A percentile compares a stretch with the other conserved stretches of the same genome.
These are phyloP conservation scores for Mormyrus hasselquistii DNA, from an alignment of 2,797 vertebrate species.

Conservation along the genomic window DNA sequence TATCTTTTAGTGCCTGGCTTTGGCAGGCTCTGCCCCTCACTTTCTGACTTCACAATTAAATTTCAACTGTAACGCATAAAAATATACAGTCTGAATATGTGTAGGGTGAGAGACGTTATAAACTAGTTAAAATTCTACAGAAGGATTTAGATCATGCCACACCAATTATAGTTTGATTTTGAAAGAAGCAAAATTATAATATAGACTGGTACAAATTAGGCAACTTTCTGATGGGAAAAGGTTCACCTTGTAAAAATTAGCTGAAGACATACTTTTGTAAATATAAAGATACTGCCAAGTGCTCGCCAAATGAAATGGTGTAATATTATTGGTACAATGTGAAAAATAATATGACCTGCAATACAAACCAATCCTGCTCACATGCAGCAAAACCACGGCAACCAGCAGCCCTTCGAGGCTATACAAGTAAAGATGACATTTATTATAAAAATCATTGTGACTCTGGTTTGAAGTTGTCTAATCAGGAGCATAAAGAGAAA, in stretches of 20 bases:
- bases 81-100: background rate
- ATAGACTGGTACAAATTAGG: background rate
- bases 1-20: background rate
- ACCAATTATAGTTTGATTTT: background rate
- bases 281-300: background rate
- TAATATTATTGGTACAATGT: background rate
- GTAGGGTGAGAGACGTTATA: background rate
- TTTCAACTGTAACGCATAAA: background rate
- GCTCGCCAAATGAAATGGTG: background rate
- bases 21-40: background rate
- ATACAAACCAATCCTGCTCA: background rate
- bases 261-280: background rate
- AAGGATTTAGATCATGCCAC: background rate
- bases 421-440: background rate
- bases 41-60: background rate
- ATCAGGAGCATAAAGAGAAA: slow-evolving; percentile 1
- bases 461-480: background rate
- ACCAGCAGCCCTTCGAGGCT: background rate
- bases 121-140: background rate
- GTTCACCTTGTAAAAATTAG: background rate
- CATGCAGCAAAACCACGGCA: background rate
- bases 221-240: background rate
- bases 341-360: background rate
- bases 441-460: slow-evolving; percentile 4
- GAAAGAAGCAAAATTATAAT: background rate